Conservation (phyloP, 2,888 invertebrate species). For the Sepiola atlantica region DNA sequence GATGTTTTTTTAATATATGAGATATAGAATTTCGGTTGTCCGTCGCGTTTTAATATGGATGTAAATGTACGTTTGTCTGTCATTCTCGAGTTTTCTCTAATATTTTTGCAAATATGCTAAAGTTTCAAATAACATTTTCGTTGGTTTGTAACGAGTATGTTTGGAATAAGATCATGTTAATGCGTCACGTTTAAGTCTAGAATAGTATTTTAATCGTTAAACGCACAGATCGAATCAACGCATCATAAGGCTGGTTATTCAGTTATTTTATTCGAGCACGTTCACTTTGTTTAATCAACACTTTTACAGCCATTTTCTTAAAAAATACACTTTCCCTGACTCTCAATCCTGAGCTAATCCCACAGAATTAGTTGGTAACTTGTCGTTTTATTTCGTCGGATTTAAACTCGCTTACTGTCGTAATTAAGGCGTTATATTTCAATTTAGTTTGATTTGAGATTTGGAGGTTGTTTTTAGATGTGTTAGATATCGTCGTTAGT, state of each 20-base stretch:
- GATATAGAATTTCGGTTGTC: too few species aligned
- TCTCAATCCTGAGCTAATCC: not conserved
- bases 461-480: not conserved
- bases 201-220: too few species aligned
- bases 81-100: too few species aligned
- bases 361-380: not conserved
- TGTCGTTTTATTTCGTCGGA: not conserved
- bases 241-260: not conserved
- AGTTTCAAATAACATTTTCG: too few species aligned
- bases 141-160: too few species aligned
- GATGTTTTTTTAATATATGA: too few species aligned
- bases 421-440: slow-evolving; percentile 9
- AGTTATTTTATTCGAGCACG: not conserved
- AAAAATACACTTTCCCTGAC: not conserved
- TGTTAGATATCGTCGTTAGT: not conserved
- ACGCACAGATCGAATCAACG: too few species aligned
- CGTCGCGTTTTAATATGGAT: too few species aligned
- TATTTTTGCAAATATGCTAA: too few species aligned
- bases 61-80: too few species aligned
- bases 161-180: too few species aligned
- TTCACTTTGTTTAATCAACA: not conserved
- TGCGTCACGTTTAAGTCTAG: too few species aligned
- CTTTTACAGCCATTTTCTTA: not conserved
- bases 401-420: not conserved
- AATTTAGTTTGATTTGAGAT: not conserved